These are phyloP conservation scores for Leptogaster cylindrica DNA, from an alignment of 2,888 invertebrate genomes.

Conservation along the genomic window DNA sequence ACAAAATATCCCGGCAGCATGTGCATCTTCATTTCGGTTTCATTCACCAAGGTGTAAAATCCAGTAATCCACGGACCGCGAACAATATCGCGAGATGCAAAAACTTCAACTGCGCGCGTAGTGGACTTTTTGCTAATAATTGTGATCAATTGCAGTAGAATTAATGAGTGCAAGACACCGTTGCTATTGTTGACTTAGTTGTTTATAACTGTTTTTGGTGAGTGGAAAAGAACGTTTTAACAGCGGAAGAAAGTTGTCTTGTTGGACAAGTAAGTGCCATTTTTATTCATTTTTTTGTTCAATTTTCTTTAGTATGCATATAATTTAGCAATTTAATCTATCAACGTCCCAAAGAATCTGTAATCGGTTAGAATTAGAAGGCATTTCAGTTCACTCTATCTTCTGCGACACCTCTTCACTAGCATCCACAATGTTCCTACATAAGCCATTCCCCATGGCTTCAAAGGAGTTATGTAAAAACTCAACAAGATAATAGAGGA, in stretches of 20 bases:
- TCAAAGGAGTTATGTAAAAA: neutral
- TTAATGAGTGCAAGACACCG: conserved; percentile 7
- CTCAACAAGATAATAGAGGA: neutral
- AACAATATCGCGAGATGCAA: too few relatives aligned
- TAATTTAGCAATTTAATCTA: too few relatives aligned
- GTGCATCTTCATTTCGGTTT: conserved; percentile 39
- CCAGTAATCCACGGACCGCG: too few relatives aligned
- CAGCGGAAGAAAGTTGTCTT: neutral
- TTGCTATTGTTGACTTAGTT: too few relatives aligned
- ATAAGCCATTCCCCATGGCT: neutral
- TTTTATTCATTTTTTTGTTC: too few relatives aligned
- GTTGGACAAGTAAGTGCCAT: neutral
- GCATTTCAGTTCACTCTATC: too few relatives aligned
- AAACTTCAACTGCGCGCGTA: neutral
- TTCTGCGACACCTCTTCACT: too few relatives aligned
- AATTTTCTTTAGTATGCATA: too few relatives aligned
- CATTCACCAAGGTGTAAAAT: conserved; percentile 25
- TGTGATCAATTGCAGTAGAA: conserved; percentile 2
- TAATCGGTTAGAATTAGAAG: too few relatives aligned
- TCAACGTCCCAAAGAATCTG: too few relatives aligned
- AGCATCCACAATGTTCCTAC: too few relatives aligned
- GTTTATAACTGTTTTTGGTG: neutral
- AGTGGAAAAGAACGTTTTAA: too few relatives aligned
- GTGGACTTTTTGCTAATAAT: conserved; percentile 9
- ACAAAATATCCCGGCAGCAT: conserved; percentile 8